These are phyloP conservation scores for Drosophila murphyi DNA, from an alignment of 1,140 invertebrate genomes.

Conservation along the genomic window DNA sequence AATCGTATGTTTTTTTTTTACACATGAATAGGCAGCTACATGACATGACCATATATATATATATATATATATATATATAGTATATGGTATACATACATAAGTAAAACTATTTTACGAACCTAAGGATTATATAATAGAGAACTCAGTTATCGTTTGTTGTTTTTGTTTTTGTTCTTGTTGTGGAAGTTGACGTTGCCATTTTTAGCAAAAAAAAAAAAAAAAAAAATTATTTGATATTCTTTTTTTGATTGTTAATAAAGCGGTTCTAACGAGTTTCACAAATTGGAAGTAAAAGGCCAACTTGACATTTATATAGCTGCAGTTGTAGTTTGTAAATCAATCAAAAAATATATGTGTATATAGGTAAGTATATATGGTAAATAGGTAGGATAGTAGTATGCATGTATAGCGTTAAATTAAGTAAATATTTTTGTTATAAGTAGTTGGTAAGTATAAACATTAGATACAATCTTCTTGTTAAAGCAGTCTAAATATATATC, in stretches of 20 bases:
- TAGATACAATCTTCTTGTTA: conserved; percentile 46
- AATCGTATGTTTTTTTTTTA: conserved; percentile 7
- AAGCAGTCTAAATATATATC: conserved; percentile 25
- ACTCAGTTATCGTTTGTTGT: conserved; percentile 44
- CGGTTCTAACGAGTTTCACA: conserved; percentile 13
- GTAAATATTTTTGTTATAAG: conserved; percentile 47
- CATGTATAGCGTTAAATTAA: conserved; percentile 66
- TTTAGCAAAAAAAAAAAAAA: conserved; percentile 13
- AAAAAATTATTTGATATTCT: conserved; percentile 23
- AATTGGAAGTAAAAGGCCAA: conserved; percentile 28
- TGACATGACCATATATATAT: conserved; percentile 17
- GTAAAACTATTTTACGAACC: conserved; percentile 45
- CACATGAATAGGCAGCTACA: conserved; percentile 27
- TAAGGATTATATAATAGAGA: conserved; percentile 47
- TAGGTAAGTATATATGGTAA: conserved; percentile 18
- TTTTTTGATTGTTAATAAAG: conserved; percentile 35
- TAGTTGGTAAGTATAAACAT: conserved; percentile 50
- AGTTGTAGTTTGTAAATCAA: conserved; percentile 61
- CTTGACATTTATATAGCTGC: conserved; percentile 36
- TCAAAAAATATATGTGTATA: conserved; percentile 56
- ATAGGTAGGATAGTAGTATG: conserved; percentile 32
- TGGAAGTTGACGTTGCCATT: conserved; percentile 52
- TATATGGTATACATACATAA: conserved; percentile 25
- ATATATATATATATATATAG: conserved; percentile 13
- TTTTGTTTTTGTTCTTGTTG: too few relatives aligned